A percentile compares a stretch with the other conserved stretches of the same genome.
Conservation (phyloP, 2,113 vertebrate genomes). For the Psittacula cyanocephala region DNA sequence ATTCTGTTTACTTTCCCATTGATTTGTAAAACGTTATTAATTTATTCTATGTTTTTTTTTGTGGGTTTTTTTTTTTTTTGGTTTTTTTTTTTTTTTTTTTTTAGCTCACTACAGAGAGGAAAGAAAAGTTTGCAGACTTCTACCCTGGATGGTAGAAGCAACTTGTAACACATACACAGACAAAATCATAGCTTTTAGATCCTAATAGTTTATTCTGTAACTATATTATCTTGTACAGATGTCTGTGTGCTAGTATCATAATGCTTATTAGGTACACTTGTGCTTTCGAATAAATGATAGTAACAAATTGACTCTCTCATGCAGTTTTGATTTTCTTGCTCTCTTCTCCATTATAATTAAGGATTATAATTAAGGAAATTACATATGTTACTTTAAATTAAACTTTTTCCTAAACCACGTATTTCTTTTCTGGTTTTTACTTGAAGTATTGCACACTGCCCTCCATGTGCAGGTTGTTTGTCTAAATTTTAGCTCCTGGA, state of each 20-base stretch:
- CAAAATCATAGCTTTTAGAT: neutral
- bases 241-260: neutral
- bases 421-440: too few relatives aligned
- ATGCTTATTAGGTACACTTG: neutral
- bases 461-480: neutral
- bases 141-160: neutral
- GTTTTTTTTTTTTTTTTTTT: neutral
- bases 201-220: neutral
- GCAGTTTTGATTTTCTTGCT: neutral
- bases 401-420: neutral
- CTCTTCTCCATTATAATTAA: neutral
- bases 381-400: neutral
- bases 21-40: neutral
- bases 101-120: neutral
- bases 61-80: neutral
- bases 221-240: neutral
- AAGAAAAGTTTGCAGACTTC: neutral
- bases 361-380: neutral
- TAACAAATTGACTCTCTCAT: neutral
- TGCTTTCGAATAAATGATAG: neutral
- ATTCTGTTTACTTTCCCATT: neutral
- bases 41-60: neutral
- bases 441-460: neutral
- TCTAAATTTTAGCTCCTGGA: neutral
- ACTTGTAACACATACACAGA: neutral